Evolutionary conservation across 2,888 invertebrate species (phyloP).

Genomic region (Branchipolynoe longqiensis): DNA sequence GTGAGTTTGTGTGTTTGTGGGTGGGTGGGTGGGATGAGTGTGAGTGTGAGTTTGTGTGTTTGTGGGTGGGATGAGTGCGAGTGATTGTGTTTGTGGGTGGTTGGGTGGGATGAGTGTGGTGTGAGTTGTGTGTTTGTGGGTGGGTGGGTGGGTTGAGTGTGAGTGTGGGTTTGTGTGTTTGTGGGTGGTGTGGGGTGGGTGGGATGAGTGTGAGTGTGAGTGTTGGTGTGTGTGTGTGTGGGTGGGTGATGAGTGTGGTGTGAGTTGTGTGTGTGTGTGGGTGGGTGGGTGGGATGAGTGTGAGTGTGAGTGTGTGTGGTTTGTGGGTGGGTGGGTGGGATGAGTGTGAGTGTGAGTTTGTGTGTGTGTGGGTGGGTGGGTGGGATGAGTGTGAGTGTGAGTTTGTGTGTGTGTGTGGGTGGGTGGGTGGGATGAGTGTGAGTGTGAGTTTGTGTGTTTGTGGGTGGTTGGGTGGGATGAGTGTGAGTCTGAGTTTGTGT

Average conservation of each 20-base stretch:
- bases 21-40: background rate
- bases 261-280: background rate
- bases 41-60: background rate
- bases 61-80: background rate
- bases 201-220: background rate
- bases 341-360: background rate
- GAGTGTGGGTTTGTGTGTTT: background rate
- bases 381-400: background rate
- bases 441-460: background rate
- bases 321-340: background rate
- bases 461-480: background rate
- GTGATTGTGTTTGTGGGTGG: background rate
- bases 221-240: background rate
- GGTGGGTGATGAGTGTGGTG: background rate
- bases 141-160: background rate
- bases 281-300: background rate
- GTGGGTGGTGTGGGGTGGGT: background rate
- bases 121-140: background rate
- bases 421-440: background rate
- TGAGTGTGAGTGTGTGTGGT: background rate
- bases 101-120: background rate
- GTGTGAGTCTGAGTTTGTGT: background rate
- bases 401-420: background rate
- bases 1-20: background rate
- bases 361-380: background rate